Base-by-base conservation (phyloP, 2,113 vertebrate genomes). In the Tamias sibiricus region DNA sequence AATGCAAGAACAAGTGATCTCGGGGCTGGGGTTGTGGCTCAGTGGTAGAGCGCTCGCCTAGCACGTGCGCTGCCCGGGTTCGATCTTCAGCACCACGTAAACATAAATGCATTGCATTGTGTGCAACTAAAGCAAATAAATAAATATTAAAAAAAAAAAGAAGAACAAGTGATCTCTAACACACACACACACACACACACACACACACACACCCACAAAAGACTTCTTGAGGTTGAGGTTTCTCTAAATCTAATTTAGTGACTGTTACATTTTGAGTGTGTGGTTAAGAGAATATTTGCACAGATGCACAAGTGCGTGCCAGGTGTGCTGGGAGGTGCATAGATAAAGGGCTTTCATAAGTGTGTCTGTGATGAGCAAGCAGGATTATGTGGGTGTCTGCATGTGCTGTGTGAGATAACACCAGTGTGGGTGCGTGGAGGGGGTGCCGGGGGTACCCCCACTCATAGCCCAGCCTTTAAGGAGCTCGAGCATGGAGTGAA, bases 361-460 rank as follows among this genome's bases (percentile, higher is more conserved):
- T 20, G 12, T 82, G 86, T 66, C 90, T 71, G 68, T 64, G 47
- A 1, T 8, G 10, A 22, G 0, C 0, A 69, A 62, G 14, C 1
- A 6, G 47, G 75, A 64, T 80, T 68, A 1, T n/a, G 54, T 42
- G 24, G 90, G 52, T 20, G 52, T 77, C 35, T 44, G 19, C 49
- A 5, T 0, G 3, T 49, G 49, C 52, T 9, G 0, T 6, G 26
- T 8, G 76, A 47, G 16, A 44, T 57, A 37, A 42, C 3, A 0
- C 9, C 52, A 5, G 47, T 0, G 30, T 54, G 64, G 26, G 32
- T 28, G 32, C 54, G 10, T 26, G 35, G 79, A 24, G 26, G 32
- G 28, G n/a, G 3, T 3, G 16, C 47, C 47, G 49, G 35, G 57
- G 44, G 47, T 13, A 10, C 6, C 47, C 5, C 49, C 28, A 8